Conservation (phyloP, 2,113 vertebrate species). For the Monopterus albus region DNA sequence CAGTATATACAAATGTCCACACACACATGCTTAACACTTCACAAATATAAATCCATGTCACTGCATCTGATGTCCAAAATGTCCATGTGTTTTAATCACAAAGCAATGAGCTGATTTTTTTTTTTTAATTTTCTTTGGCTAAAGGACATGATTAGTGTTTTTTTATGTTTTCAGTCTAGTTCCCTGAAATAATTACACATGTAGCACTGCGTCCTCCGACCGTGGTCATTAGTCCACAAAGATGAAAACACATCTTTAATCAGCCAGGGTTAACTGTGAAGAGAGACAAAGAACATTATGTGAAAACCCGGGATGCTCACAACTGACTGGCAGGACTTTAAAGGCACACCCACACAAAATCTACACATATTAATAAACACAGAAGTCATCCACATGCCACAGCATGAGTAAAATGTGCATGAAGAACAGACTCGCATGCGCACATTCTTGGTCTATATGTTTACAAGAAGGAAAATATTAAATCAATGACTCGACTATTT, state of each 20-base stretch:
- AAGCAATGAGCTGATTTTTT: not conserved
- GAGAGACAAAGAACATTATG: slow-evolving; percentile 40
- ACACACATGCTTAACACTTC: slow-evolving; percentile 48
- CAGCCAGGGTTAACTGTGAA: slow-evolving; percentile 78
- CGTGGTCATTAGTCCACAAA: slow-evolving; percentile 38
- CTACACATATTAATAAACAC: slow-evolving; percentile 56
- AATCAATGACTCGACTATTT: not conserved
- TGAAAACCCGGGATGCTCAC: slow-evolving; percentile 49
- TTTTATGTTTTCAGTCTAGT: slow-evolving; percentile 21
- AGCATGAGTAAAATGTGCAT: slow-evolving; percentile 30
- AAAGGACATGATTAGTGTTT: slow-evolving; percentile 21
- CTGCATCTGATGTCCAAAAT: slow-evolving; percentile 30
- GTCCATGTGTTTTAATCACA: slow-evolving; percentile 24
- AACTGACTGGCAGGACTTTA: slow-evolving; percentile 50
- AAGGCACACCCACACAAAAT: slow-evolving; percentile 64
- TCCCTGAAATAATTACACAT: slow-evolving; percentile 34
- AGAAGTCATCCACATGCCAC: slow-evolving; percentile 41
- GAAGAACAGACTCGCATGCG: slow-evolving; percentile 7
- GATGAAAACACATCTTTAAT: slow-evolving; percentile 44
- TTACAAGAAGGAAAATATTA: slow-evolving; percentile 4
- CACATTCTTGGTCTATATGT: slow-evolving; percentile 13
- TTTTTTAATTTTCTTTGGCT: slow-evolving; percentile 12
- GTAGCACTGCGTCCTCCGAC: slow-evolving; percentile 50
- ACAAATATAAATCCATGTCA: slow-evolving; percentile 41
- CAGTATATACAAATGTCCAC: slow-evolving; percentile 71